Evolutionary conservation across 2,797 vertebrate species (phyloP), one percentile per base, ranked within the genome.

Genomic region (Anisognathus igniventris): DNA sequence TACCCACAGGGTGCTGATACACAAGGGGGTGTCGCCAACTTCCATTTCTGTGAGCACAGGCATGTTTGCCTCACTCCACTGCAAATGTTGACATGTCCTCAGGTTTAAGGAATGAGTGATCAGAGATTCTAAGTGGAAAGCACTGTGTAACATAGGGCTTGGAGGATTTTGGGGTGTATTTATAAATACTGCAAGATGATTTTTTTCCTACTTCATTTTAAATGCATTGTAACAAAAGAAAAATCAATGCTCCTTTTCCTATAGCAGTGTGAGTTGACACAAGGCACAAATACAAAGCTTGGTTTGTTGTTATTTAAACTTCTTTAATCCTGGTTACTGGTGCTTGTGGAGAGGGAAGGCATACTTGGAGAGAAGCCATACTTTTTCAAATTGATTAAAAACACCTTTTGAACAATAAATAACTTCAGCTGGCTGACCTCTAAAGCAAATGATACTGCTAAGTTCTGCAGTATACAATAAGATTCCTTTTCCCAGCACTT

Each of bases 321-420:
- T 77, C 57, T 93, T 92, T 95, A 95, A 92, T 93, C 87, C 93
- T 75, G 54, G 82, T 87, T 93, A 83, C 72, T 94, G 54, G 40
- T 91, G 85, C 86, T 96, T 92, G 72, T 80, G 87, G 60, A 93
- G 78, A 92, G 91, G 72, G 53, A 65, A 95, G 60, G 57, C 68
- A 86, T 57, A 87, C 81, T 83, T 96, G 95, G 92, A 96, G 56
- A 83, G 57, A 86, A 84, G 90, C 90, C 94, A 88, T 66, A 58
- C 17, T 86, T 95, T 95, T 91, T 88, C 83, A 91, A 81, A 84
- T 62, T 91, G 31, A 96, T 96, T 93, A 85, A 95, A 97, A 96
- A 81, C 75, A 92, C 86, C 70, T 95, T 93, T 76, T 75, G 68
- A 91, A 91, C 80, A 95, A 88, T 84, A 95, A 93, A 93, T 95